Percentiles rank a stretch among this genome's conserved stretches.
Evolutionary conservation across 2,888 invertebrate genomes (phyloP).

Genomic region (Cinara cedri): DNA sequence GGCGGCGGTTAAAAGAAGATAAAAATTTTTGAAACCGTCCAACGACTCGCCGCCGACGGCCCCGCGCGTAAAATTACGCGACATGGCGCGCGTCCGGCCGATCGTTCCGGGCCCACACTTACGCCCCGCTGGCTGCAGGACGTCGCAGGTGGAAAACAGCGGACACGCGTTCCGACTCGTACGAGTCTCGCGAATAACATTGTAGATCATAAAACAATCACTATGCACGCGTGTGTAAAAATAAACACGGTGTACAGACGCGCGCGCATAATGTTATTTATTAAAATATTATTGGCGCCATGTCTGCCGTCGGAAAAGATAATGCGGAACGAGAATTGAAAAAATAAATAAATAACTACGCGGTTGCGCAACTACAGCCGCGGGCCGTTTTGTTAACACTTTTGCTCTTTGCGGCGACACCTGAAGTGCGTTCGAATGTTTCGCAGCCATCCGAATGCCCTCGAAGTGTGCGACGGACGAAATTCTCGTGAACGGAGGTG

Average conservation of each 20-base stretch:
- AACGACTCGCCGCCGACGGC: background rate
- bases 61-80: background rate
- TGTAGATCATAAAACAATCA: no score
- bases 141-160: no score
- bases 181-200: no score
- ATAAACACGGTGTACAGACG: background rate
- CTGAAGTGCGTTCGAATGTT: no score
- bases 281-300: slow-evolving; percentile 37
- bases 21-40: no score
- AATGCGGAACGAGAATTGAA: background rate
- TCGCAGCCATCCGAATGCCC: no score
- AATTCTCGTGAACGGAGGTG: no score
- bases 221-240: no score
- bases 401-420: slow-evolving; percentile 34
- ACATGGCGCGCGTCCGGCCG: background rate
- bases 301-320: slow-evolving; percentile 19
- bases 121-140: no score
- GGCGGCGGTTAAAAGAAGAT: no score
- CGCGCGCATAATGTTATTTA: slow-evolving; percentile 4
- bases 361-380: slow-evolving; percentile 34
- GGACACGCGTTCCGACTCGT: no score
- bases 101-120: background rate
- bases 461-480: no score
- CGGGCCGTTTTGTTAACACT: slow-evolving; percentile 34
- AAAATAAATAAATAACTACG: slow-evolving; percentile 15